These are phyloP conservation scores for Illadopsis cleaveri DNA, from an alignment of 2,113 vertebrate species.

Conservation along the genomic window DNA sequence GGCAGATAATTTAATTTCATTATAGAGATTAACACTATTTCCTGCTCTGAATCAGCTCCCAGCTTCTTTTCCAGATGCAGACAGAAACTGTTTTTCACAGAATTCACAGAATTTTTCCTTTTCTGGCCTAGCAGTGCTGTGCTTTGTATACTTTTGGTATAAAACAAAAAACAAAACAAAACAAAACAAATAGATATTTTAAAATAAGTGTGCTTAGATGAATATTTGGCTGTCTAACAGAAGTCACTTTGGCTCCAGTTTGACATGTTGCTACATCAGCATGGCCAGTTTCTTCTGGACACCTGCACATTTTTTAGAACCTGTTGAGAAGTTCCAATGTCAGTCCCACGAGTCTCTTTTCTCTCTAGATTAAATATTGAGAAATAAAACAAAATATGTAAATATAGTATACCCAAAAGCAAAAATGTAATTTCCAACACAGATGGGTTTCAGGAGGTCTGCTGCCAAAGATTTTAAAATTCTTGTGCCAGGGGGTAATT, in stretches of 20 bases:
- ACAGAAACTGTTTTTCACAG: neutral
- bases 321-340: neutral
- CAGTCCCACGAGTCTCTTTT: slow-evolving; percentile 36
- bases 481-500: slow-evolving; percentile 50
- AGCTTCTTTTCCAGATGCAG: neutral
- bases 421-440: slow-evolving; percentile 72
- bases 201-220: neutral
- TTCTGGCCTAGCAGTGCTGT: neutral
- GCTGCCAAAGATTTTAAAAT: slow-evolving; percentile 67
- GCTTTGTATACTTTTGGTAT: neutral
- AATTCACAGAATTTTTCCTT: neutral
- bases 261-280: neutral
- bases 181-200: neutral
- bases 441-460: slow-evolving; percentile 67
- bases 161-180: neutral
- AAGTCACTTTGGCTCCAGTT: neutral
- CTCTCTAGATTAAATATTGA: slow-evolving; percentile 63
- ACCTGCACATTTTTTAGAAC: neutral
- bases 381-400: slow-evolving; percentile 70
- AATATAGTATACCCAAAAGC: slow-evolving; percentile 69
- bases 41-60: neutral
- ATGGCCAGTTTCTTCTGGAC: neutral
- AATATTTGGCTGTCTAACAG: neutral
- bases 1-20: neutral
- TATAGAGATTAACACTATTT: neutral